Evolutionary conservation across 1,140 invertebrate species (phyloP).

Genomic region (Drosophila pallidifrons): DNA sequence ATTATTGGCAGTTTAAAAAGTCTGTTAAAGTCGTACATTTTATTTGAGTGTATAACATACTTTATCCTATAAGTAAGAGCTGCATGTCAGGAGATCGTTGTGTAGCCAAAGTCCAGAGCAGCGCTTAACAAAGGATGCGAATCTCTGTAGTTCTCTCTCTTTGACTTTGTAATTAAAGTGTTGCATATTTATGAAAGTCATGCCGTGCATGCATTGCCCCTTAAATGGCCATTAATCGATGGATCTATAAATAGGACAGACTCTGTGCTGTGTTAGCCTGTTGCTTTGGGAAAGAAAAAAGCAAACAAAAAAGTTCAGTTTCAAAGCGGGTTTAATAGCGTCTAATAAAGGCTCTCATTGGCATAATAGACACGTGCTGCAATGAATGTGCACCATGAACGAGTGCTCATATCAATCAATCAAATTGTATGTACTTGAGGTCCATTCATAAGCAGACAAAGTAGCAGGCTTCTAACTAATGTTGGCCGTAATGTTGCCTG

Average conservation of each 20-base stretch:
- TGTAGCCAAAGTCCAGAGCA: background rate
- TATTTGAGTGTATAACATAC: slow-evolving; percentile 1
- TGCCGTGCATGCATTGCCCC: slow-evolving; percentile 35
- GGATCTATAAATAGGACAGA: slow-evolving; percentile 55
- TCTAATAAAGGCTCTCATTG: slow-evolving; percentile 71
- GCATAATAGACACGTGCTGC: slow-evolving; percentile 73
- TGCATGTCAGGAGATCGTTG: slow-evolving; percentile 20
- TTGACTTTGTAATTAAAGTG: slow-evolving; percentile 65
- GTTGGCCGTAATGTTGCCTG: slow-evolving; percentile 16
- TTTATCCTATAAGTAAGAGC: too few relatives aligned
- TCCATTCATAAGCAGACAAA: slow-evolving; percentile 41
- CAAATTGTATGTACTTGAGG: slow-evolving; percentile 42
- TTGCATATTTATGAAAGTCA: slow-evolving; percentile 77
- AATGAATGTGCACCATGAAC: slow-evolving; percentile 9
- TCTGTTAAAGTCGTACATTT: background rate
- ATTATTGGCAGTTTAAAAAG: too few relatives aligned
- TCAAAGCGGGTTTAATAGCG: slow-evolving; percentile 53
- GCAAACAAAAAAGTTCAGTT: background rate
- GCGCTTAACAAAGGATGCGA: slow-evolving; percentile 50
- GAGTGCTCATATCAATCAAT: slow-evolving; percentile 53
- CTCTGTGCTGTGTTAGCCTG: background rate
- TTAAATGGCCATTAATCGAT: slow-evolving; percentile 55
- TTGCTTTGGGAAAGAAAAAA: slow-evolving; percentile 4
- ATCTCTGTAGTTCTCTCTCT: slow-evolving; percentile 5
- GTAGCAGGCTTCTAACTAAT: slow-evolving; percentile 14